Conservation (phyloP, 2,888 invertebrate genomes). For the Papilio elwesi region DNA sequence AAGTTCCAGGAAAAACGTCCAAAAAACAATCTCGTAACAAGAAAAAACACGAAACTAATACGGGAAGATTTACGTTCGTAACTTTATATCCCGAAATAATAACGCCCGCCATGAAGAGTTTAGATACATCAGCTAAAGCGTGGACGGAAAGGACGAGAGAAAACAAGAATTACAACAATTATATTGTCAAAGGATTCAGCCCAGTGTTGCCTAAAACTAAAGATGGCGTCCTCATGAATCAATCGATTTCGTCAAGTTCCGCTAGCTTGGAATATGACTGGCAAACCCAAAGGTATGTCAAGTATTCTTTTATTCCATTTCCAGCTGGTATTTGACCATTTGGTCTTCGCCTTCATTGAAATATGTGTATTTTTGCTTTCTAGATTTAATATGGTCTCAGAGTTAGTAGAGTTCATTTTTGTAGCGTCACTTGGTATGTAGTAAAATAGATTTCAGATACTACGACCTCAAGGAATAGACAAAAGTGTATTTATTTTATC, state of each 20-base stretch:
- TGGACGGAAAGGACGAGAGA: neutral
- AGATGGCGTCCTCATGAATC: neutral
- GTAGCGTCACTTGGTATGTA: no score
- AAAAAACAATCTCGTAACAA: neutral
- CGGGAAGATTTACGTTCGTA: constrained; percentile 7
- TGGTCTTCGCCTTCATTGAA: no score
- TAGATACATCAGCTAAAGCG: neutral
- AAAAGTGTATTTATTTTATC: no score
- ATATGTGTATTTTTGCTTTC: no score
- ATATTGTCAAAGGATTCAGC: constrained; percentile 10
- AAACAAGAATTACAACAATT: neutral
- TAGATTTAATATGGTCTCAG: neutral
- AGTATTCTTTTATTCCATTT: neutral
- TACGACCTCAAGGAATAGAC: no score
- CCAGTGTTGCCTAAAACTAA: neutral
- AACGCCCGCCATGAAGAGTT: neutral
- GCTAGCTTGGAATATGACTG: constrained; percentile 19
- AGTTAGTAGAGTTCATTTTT: no score
- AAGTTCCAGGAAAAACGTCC: neutral
- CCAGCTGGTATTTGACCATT: neutral
- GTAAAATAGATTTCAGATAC: no score
- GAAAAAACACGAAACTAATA: neutral
- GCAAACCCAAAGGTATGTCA: neutral
- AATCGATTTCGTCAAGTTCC: neutral
- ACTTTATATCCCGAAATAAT: constrained; percentile 33